Evolutionary conservation across 1,140 invertebrate genomes (phyloP).

Genomic region (Bombyx mandarina): DNA sequence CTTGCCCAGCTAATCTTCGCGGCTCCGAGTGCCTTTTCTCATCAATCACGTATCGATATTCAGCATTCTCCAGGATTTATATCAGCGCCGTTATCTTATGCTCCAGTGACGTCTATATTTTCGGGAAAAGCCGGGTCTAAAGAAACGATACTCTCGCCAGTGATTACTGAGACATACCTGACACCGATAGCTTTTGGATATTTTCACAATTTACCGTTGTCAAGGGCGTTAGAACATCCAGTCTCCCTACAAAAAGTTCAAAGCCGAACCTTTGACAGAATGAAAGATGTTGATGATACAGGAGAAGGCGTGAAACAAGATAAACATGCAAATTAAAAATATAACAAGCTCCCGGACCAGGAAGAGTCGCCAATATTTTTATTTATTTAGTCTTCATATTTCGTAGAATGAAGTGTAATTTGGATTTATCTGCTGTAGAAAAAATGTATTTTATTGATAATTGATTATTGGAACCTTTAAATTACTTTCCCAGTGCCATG

Average conservation of each 20-base stretch:
- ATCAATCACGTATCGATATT: constrained; percentile 52
- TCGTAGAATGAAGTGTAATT: too few species aligned
- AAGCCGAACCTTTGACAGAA: too few species aligned
- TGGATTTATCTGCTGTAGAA: too few species aligned
- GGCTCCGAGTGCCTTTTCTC: constrained; percentile 48
- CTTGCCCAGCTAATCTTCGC: constrained; percentile 40
- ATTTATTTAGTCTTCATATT: too few species aligned
- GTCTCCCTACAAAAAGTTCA: constrained; percentile 30
- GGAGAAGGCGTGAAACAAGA: too few species aligned
- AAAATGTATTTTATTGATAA: too few species aligned
- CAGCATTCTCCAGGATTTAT: constrained; percentile 30
- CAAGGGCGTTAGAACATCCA: constrained; percentile 41
- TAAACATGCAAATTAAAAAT: too few species aligned
- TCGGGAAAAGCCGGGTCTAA: constrained; percentile 12
- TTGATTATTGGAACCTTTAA: too few species aligned
- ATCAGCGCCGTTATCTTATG: constrained; percentile 34
- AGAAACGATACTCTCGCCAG: constrained; percentile 24
- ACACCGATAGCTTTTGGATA: constrained; percentile 38
- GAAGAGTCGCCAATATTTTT: too few species aligned
- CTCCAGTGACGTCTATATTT: constrained; percentile 24
- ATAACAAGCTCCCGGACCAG: too few species aligned
- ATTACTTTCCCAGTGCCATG: too few species aligned
- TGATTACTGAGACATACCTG: constrained; percentile 26
- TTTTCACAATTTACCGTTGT: constrained; percentile 41
- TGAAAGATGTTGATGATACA: too few species aligned